phyloP scores from a whole-genome alignment of 2,113 vertebrate species.

The Lontra canadensis region DNA sequence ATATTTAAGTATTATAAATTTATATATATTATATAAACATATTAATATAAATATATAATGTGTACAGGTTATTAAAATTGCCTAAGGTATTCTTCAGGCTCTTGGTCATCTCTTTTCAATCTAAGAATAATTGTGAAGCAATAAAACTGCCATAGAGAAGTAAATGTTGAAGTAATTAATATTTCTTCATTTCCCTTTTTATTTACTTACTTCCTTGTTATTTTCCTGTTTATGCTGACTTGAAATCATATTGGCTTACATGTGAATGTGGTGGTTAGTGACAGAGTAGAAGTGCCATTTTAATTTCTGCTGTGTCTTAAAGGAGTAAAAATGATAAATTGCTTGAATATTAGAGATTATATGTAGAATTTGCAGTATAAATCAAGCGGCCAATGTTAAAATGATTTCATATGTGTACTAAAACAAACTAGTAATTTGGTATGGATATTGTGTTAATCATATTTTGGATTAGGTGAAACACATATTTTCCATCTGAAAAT shows the following conservation, averaged over 20 bases:
- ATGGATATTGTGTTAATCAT: not conserved
- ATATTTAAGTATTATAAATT: not conserved
- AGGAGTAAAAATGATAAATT: not conserved
- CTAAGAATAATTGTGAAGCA: slow-evolving; percentile 15
- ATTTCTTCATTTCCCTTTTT: slow-evolving; percentile 21
- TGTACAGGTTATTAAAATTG: not conserved
- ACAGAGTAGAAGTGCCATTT: not conserved
- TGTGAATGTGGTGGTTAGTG: not conserved
- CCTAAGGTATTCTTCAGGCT: not conserved
- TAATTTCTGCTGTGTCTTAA: not conserved
- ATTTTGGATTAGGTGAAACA: not conserved
- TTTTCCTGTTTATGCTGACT: not conserved
- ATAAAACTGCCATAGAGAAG: not conserved
- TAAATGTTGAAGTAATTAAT: slow-evolving; percentile 39
- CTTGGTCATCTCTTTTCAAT: slow-evolving; percentile 26
- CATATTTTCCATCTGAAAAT: not conserved
- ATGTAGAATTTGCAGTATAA: not conserved
- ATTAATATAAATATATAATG: not conserved
- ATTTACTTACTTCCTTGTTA: not conserved
- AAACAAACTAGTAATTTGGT: not conserved
- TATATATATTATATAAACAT: not conserved
- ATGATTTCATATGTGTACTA: not conserved
- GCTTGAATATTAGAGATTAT: not conserved
- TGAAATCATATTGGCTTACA: not conserved
- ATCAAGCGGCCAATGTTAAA: not conserved